These are phyloP conservation scores for Cyclopterus lumpus DNA, from an alignment of 2,797 vertebrate species.

Conservation along the genomic window DNA sequence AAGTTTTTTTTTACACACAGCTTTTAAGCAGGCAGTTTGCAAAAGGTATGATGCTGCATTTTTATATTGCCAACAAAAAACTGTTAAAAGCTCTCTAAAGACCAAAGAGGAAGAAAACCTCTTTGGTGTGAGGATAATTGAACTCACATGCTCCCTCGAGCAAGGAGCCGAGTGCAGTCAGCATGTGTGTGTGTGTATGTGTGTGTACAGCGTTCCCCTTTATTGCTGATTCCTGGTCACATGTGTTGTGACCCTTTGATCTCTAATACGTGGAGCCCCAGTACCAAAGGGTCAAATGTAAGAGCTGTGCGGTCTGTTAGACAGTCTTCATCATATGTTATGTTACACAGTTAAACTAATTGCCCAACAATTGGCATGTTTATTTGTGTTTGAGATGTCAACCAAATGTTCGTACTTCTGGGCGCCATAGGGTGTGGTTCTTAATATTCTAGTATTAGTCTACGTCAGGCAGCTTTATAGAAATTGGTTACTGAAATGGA, in stretches of 20 bases:
- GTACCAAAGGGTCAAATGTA: constrained; percentile 19
- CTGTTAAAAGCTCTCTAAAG: constrained; percentile 23
- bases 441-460: neutral
- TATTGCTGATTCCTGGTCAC: constrained; percentile 28
- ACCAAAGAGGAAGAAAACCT: constrained; percentile 51
- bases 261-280: constrained; percentile 24
- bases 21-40: neutral
- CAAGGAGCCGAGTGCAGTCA: constrained; percentile 45
- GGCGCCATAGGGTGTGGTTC: neutral
- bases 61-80: constrained; percentile 18
- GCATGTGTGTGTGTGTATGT: constrained; percentile 18
- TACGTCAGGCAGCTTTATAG: neutral
- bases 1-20: neutral
- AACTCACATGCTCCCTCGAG: constrained; percentile 68
- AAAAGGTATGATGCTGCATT: constrained; percentile 10
- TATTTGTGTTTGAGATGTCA: neutral
- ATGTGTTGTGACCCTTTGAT: constrained; percentile 43
- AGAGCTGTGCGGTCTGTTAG: neutral
- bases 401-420: neutral
- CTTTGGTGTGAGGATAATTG: constrained; percentile 65
- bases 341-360: constrained; percentile 9
- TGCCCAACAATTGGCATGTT: neutral
- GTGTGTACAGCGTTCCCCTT: constrained; percentile 17
- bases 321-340: constrained; percentile 5
- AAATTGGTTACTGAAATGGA: neutral